Conservation (phyloP, 2,888 invertebrate genomes). For the Diloba caeruleocephala region DNA sequence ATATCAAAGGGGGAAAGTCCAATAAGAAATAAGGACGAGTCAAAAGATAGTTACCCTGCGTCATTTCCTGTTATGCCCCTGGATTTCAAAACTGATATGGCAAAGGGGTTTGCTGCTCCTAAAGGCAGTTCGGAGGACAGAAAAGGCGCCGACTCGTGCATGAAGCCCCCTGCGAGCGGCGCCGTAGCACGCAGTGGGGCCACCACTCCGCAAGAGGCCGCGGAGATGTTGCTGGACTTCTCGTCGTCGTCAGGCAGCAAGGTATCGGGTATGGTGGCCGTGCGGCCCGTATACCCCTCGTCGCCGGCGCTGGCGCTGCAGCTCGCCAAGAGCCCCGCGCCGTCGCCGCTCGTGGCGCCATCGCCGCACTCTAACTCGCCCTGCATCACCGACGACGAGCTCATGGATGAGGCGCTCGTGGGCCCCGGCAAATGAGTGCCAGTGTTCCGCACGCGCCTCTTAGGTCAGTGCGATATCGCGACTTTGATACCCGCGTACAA, state of each 20-base stretch:
- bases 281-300: conserved; percentile 88
- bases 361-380: conserved; percentile 93
- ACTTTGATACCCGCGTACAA: conserved; percentile 13
- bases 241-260: conserved; percentile 90
- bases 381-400: conserved; percentile 96
- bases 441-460: conserved; percentile 6
- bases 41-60: conserved; percentile 72
- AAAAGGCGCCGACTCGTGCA: conserved; percentile 82
- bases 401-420: conserved; percentile 96
- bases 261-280: conserved; percentile 86
- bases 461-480: conserved; percentile 2
- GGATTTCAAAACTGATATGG: conserved; percentile 84
- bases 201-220: conserved; percentile 89
- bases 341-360: conserved; percentile 91
- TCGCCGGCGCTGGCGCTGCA: conserved; percentile 92
- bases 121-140: conserved; percentile 83
- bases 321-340: conserved; percentile 93
- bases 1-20: conserved; percentile 77
- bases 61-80: conserved; percentile 80
- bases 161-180: conserved; percentile 84
- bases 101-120: conserved; percentile 83
- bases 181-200: conserved; percentile 81
- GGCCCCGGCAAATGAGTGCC: conserved; percentile 92
- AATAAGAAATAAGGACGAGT: conserved; percentile 79
- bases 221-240: conserved; percentile 91